Evolutionary conservation across 92 coral and sea anemone genomes (phyloP).

Genomic region (Paragorgia papillata): DNA sequence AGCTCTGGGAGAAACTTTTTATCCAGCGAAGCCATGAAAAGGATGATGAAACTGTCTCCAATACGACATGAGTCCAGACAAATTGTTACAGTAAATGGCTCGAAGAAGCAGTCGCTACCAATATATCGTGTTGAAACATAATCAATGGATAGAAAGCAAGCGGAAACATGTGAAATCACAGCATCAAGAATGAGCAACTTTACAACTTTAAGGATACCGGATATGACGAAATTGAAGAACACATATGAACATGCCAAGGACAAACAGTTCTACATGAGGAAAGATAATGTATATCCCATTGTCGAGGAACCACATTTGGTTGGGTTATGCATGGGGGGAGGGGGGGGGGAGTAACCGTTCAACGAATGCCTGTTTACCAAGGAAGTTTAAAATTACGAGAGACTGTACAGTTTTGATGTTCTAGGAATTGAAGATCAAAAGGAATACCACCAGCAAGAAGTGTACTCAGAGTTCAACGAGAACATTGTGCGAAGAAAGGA

Average conservation of each 20-base stretch:
- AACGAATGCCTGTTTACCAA: not conserved
- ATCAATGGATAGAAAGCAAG: conserved; percentile 44
- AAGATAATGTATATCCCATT: conserved; percentile 31
- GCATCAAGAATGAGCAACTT: conserved; percentile 49
- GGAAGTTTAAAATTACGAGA: conserved; percentile 19
- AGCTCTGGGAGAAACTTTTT: conserved; percentile 63
- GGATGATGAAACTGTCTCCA: conserved; percentile 33
- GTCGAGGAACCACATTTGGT: conserved; percentile 53
- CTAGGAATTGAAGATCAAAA: conserved; percentile 49
- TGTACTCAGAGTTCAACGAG: conserved; percentile 48
- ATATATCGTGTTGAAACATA: conserved; percentile 6
- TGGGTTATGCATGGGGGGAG: conserved; percentile 60
- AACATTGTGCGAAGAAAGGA: conserved; percentile 10
- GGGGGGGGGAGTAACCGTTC: conserved; percentile 24
- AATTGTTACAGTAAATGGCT: conserved; percentile 58
- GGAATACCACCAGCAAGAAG: conserved; percentile 50
- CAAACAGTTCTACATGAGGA: conserved; percentile 47
- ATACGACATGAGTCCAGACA: conserved; percentile 58
- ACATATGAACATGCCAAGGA: conserved; percentile 47
- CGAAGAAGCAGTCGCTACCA: conserved; percentile 59
- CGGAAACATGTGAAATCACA: conserved; percentile 43
- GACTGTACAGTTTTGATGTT: conserved; percentile 57
- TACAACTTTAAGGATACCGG: conserved; percentile 46
- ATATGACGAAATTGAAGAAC: conserved; percentile 41
- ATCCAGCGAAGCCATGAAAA: conserved; percentile 46